Evolutionary conservation across 2,797 vertebrate species (phyloP).

Genomic region (Labeo calbasu): DNA sequence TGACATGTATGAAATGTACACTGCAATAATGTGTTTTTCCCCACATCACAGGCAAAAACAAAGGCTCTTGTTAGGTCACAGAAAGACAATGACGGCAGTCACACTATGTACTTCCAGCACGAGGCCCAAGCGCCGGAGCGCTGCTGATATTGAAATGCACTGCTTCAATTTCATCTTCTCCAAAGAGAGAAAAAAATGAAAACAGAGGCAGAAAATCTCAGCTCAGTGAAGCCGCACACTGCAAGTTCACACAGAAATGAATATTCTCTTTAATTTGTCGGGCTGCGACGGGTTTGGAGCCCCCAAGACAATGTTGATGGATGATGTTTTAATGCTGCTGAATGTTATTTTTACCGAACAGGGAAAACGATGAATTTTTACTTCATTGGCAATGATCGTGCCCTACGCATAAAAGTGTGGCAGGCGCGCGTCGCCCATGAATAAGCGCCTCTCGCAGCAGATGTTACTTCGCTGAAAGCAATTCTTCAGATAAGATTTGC

Average conservation of each 20-base stretch:
- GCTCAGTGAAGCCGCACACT: conserved; percentile 81
- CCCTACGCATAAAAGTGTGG: conserved; percentile 90
- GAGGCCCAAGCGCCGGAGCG: conserved; percentile 71
- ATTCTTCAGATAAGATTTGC: conserved; percentile 98
- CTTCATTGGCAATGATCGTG: conserved; percentile 97
- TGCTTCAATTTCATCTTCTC: conserved; percentile 78
- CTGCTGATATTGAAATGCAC: conserved; percentile 76
- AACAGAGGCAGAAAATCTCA: conserved; percentile 61
- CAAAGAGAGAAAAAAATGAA: conserved; percentile 54
- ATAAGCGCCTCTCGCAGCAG: conserved; percentile 94
- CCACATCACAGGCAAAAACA: conserved; percentile 12
- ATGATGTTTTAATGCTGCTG: conserved; percentile 99
- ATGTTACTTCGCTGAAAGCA: conserved; percentile 95
- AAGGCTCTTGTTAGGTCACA: conserved; percentile 37
- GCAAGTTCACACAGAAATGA: conserved; percentile 92
- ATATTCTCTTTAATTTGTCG: conserved; percentile 95
- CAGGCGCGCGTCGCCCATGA: conserved; percentile 87
- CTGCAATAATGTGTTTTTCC: not conserved
- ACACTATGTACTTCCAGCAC: conserved; percentile 58
- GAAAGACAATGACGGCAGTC: conserved; percentile 51
- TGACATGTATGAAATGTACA: not conserved
- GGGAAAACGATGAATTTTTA: conserved; percentile 99
- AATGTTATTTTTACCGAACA: conserved; percentile 99
- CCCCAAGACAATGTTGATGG: conserved; percentile 95
- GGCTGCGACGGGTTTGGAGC: conserved; percentile 83